phyloP scores from a whole-genome alignment of 2,797 vertebrate species.

The Phalloptychus januarius region DNA sequence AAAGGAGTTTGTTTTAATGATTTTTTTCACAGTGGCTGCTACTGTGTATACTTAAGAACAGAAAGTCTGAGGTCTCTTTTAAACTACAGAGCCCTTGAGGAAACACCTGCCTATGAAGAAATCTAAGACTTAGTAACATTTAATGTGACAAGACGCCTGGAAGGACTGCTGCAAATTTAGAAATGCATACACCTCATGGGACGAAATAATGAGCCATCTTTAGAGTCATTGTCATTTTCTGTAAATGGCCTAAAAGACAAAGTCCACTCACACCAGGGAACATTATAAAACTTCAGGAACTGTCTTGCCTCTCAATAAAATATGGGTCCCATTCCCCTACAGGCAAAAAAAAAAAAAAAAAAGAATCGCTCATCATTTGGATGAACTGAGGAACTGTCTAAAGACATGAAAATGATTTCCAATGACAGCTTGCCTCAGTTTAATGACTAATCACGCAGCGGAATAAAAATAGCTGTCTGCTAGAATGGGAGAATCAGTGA shows the following conservation, averaged over 20 bases:
- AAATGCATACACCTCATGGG: slow-evolving; percentile 34
- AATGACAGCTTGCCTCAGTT: slow-evolving; percentile 75
- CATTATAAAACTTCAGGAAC: slow-evolving; percentile 68
- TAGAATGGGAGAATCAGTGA: slow-evolving; percentile 48
- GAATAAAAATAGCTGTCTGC: slow-evolving; percentile 72
- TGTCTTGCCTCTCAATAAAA: slow-evolving; percentile 72
- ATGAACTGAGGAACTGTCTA: slow-evolving; percentile 71
- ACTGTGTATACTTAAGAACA: background rate
- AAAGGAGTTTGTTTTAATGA: background rate
- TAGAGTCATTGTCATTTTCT: slow-evolving; percentile 56
- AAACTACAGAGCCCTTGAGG: slow-evolving; percentile 14
- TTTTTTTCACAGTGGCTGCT: background rate
- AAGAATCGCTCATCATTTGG: slow-evolving; percentile 68
- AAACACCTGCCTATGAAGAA: slow-evolving; percentile 37
- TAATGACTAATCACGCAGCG: slow-evolving; percentile 73
- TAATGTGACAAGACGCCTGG: slow-evolving; percentile 27
- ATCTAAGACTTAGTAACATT: slow-evolving; percentile 20
- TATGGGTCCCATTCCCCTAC: slow-evolving; percentile 56
- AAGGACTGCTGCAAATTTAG: slow-evolving; percentile 29
- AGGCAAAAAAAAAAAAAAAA: slow-evolving; percentile 58
- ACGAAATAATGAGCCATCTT: slow-evolving; percentile 46
- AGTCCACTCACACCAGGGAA: slow-evolving; percentile 59
- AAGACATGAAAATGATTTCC: slow-evolving; percentile 78
- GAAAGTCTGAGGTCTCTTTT: background rate
- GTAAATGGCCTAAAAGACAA: slow-evolving; percentile 59